Conservation (phyloP, 2,888 invertebrate species). For the Sesia bembeciformis region DNA sequence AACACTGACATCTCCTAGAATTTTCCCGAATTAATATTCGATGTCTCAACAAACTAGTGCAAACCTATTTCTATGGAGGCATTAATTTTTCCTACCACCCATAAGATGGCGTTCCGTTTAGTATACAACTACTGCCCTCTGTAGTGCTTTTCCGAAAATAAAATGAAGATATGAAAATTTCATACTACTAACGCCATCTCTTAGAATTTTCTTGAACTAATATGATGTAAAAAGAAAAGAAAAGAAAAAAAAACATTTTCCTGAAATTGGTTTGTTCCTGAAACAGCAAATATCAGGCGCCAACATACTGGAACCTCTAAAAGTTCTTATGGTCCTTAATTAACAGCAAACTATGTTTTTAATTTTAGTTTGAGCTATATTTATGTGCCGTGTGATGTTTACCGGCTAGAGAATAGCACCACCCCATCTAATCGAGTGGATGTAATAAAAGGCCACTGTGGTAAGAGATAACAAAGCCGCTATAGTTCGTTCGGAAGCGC, state of each 20-base stretch:
- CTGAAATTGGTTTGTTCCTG: slow-evolving; percentile 51
- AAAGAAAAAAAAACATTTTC: slow-evolving; percentile 16
- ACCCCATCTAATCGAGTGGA: too few relatives aligned
- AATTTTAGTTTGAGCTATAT: too few relatives aligned
- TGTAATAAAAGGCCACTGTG: too few relatives aligned
- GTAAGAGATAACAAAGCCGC: too few relatives aligned
- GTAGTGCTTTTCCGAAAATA: neutral
- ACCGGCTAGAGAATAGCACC: too few relatives aligned
- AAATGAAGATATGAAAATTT: neutral
- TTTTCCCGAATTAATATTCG: neutral
- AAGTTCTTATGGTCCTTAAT: too few relatives aligned
- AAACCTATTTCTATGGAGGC: neutral
- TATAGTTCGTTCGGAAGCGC: too few relatives aligned
- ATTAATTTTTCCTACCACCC: slow-evolving; percentile 1
- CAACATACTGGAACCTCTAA: too few relatives aligned
- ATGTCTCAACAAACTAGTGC: neutral
- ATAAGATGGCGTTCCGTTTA: slow-evolving; percentile 1
- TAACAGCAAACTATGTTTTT: too few relatives aligned
- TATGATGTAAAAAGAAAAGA: neutral
- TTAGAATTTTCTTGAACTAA: slow-evolving; percentile 14
- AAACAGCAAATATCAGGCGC: too few relatives aligned
- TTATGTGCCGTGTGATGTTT: too few relatives aligned
- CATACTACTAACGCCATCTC: slow-evolving; percentile 13
- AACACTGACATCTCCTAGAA: neutral
- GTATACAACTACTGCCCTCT: neutral